Evolutionary conservation across 2,888 invertebrate genomes (phyloP), one percentile per base, ranked within the genome.

Genomic region (Harmothoe impar): DNA sequence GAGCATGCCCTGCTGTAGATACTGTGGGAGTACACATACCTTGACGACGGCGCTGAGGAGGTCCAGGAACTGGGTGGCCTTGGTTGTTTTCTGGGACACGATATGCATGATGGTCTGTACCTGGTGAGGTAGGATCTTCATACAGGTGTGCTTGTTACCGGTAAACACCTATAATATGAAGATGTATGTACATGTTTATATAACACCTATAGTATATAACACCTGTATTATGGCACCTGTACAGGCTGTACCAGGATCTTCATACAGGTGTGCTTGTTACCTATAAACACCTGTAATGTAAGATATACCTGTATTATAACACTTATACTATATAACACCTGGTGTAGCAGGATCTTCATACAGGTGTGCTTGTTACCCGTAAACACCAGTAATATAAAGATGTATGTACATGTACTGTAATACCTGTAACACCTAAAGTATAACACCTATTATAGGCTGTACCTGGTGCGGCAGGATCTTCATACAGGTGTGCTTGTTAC

Each of bases 241-340:
- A 95, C 94, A 90, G 95, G 94, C 90, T 94, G 92, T n/a, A 94
- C 93, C 85, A 92, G 92, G 35, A 95, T 93, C 92, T 94, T 95
- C 94, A 96, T 94, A 91, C 95, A 95, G 0, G 94, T 94, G 90
- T 92, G 93, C 20, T 94, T 94, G 92, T 95, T 95, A 23, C 95
- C 95, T 33, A 94, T 95, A 92, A 95, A 95, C 52, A 95, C 94
- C 95, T 95, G 92, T 23, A n/a, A n/a, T n/a, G n/a, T n/a, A n/a
- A n/a, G n/a, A n/a, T n/a, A n/a, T n/a, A n/a, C n/a, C n/a, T n/a
- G n/a, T n/a, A n/a, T n/a, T n/a, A n/a, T n/a, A n/a, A n/a, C n/a
- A n/a, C n/a, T n/a, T n/a, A n/a, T n/a, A n/a, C n/a, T n/a, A n/a
- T n/a, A n/a, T 43, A 43, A 43, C 43, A 95, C 94, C 91, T 95